A percentile compares a stretch with the other conserved stretches of the same genome.
phyloP scores from a whole-genome alignment of 2,113 vertebrate genomes.

The Astatoreochromis straeleni region DNA sequence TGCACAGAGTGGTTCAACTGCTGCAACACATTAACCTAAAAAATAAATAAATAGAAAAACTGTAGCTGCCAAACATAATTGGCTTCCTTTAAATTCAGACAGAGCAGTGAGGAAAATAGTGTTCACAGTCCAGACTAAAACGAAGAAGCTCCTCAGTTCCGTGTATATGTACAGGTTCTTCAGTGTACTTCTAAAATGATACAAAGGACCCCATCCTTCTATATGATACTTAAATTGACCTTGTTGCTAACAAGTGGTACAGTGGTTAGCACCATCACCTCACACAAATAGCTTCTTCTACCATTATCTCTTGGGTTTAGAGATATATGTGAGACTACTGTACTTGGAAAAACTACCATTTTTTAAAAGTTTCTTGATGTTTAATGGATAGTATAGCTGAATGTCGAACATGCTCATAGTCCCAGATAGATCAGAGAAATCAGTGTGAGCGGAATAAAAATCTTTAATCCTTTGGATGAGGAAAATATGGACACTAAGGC shows the following conservation, averaged over 20 bases:
- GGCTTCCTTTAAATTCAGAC: background rate
- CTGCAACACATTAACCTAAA: background rate
- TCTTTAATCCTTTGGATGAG: background rate
- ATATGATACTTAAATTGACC: background rate
- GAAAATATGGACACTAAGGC: background rate
- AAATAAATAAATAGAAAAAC: background rate
- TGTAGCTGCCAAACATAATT: background rate
- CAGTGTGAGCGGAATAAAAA: background rate
- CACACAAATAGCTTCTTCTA: background rate
- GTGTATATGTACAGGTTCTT: background rate
- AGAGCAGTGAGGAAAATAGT: background rate
- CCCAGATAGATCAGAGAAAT: background rate
- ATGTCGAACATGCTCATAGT: background rate
- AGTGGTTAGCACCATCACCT: background rate
- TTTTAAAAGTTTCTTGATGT: background rate
- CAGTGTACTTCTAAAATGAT: background rate
- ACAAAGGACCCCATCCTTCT: background rate
- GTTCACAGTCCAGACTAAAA: background rate
- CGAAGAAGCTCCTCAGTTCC: background rate
- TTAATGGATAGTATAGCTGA: background rate
- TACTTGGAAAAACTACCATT: background rate
- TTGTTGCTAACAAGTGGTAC: background rate
- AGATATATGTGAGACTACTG: background rate
- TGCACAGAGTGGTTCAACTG: background rate
- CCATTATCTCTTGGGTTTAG: background rate